phyloP scores from a whole-genome alignment of 2,797 vertebrate genomes.

The Sebastes alutus region DNA sequence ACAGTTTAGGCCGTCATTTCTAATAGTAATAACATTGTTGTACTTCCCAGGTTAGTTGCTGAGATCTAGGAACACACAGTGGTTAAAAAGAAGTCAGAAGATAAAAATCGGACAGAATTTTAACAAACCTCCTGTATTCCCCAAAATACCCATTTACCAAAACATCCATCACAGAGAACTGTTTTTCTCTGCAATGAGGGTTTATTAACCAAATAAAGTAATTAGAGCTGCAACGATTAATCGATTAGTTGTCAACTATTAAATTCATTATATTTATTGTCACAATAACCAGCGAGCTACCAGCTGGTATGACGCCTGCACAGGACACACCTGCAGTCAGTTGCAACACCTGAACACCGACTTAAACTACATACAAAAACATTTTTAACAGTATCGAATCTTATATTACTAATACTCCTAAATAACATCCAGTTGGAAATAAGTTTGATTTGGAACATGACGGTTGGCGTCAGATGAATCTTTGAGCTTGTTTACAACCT shows the following conservation, averaged over 20 bases:
- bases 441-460: neutral
- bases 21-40: neutral
- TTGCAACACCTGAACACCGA: too few species aligned
- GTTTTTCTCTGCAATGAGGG: neutral
- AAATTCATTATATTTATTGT: neutral
- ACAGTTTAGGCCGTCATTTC: neutral
- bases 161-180: neutral
- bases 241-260: too few species aligned
- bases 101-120: neutral
- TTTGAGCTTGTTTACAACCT: neutral
- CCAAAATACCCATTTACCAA: neutral
- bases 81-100: neutral
- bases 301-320: neutral
- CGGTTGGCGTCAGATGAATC: neutral
- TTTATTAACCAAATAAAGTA: neutral
- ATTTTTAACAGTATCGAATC: neutral
- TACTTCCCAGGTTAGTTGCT: neutral
- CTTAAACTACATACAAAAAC: neutral
- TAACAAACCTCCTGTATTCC: too few species aligned
- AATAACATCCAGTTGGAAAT: neutral
- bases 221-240: too few species aligned
- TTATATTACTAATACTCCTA: neutral
- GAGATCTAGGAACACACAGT: neutral
- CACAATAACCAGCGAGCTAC: neutral
- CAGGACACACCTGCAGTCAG: neutral